Evolutionary conservation across 2,113 vertebrate species (phyloP).

Genomic region (Limnothrissa miodon): DNA sequence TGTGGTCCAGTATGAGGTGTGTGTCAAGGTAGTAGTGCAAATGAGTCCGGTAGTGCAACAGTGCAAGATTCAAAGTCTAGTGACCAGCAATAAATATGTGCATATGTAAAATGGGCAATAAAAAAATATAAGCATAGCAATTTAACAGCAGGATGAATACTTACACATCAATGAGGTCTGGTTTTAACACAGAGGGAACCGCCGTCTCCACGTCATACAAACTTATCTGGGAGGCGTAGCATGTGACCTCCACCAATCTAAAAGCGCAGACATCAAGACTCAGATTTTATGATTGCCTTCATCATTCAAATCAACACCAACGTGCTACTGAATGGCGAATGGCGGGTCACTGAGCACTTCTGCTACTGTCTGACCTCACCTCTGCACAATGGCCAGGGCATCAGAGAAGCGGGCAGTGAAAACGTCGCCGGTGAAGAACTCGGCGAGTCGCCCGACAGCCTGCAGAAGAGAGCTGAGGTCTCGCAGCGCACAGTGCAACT

Average conservation of each 20-base stretch:
- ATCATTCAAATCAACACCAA: not conserved
- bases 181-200: slow-evolving; percentile 93
- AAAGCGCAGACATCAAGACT: not conserved
- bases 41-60: no score
- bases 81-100: no score
- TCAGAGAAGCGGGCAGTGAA: slow-evolving; percentile 89
- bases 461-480: slow-evolving; percentile 96
- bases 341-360: no score
- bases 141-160: slow-evolving; percentile 62
- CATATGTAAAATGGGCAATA: no score
- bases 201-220: slow-evolving; percentile 96
- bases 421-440: slow-evolving; percentile 91
- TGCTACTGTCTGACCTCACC: slow-evolving; percentile 66
- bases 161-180: slow-evolving; percentile 97
- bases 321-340: no score
- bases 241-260: slow-evolving; percentile 92
- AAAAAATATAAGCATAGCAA: not conserved
- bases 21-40: not conserved
- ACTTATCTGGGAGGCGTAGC: slow-evolving; percentile 93
- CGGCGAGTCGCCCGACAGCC: slow-evolving; percentile 87
- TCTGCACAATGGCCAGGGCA: slow-evolving; percentile 90
- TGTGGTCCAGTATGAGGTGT: no score
- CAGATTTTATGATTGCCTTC: not conserved
- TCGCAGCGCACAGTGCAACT: slow-evolving; percentile 90
- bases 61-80: no score